Percentiles rank a stretch among this genome's conserved stretches.
Evolutionary conservation across 2,113 vertebrate genomes (phyloP).

Genomic region (Nymphicus hollandicus): DNA sequence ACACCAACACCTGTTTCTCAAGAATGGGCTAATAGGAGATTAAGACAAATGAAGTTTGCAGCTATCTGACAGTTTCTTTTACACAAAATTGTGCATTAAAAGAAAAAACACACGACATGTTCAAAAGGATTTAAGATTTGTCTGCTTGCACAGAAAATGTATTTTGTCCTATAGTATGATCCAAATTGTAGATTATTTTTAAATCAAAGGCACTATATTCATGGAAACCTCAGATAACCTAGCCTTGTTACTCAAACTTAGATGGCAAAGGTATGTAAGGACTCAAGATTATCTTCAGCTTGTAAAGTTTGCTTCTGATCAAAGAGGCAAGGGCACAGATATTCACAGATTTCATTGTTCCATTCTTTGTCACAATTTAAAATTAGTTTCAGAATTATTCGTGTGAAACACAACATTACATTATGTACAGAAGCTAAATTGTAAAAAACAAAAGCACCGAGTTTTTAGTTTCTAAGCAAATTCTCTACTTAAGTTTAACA

Average conservation of each 20-base stretch:
- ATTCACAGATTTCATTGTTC: not conserved
- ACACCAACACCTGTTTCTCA: slow-evolving; percentile 16
- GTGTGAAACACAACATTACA: not conserved
- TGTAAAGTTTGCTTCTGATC: not conserved
- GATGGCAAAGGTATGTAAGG: not conserved
- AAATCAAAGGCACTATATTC: not conserved
- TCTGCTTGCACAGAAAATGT: not conserved
- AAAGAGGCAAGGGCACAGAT: not conserved
- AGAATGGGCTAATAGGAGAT: not conserved
- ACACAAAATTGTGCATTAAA: not conserved
- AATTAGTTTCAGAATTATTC: slow-evolving; percentile 39
- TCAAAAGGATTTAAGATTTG: not conserved
- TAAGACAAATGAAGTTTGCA: not conserved
- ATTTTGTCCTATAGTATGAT: not conserved
- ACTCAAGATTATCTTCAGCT: not conserved
- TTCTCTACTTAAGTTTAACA: not conserved
- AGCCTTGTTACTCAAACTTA: not conserved
- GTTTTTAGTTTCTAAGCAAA: not conserved
- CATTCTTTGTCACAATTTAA: slow-evolving; percentile 12
- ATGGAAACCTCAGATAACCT: not conserved
- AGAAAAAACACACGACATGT: not conserved
- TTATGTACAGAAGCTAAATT: not conserved
- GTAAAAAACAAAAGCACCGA: not conserved
- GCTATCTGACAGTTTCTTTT: slow-evolving; percentile 1
- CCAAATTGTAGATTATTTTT: not conserved